Percentiles rank a stretch among this genome's conserved stretches.
phyloP scores from a whole-genome alignment of 1,140 invertebrate species.

The Lysiphlebus fabarum region DNA sequence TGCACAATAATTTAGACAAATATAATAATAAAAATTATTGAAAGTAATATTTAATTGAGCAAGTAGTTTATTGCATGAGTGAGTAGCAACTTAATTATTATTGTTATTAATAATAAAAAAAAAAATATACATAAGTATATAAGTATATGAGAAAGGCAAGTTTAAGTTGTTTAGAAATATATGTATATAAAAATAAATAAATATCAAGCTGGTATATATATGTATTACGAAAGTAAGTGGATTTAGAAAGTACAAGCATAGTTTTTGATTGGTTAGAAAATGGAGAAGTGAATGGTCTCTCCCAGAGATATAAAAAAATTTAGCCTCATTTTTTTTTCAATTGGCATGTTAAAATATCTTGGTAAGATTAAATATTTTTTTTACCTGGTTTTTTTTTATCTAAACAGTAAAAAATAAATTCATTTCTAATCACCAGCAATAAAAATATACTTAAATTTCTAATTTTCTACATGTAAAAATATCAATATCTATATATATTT shows the following conservation, averaged over 20 bases:
- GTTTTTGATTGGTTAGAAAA: background rate
- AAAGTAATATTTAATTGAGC: background rate
- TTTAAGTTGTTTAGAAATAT: constrained; percentile 23
- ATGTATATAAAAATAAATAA: background rate
- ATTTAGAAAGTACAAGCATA: constrained; percentile 54
- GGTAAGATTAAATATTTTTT: too few species aligned
- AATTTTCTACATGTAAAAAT: too few species aligned
- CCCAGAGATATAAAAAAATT: constrained; percentile 37
- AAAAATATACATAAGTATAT: constrained; percentile 7
- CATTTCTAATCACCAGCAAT: too few species aligned
- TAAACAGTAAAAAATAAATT: too few species aligned
- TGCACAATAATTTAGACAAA: too few species aligned
- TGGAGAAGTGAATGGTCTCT: background rate
- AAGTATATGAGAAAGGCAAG: constrained; percentile 16
- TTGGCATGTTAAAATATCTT: too few species aligned
- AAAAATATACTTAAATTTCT: too few species aligned
- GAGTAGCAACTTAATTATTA: too few species aligned
- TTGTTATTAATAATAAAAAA: too few species aligned
- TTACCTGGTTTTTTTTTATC: too few species aligned
- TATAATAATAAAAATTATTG: background rate
- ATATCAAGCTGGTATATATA: background rate
- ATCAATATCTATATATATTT: too few species aligned
- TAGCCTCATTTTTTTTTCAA: constrained; percentile 22
- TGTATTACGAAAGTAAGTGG: constrained; percentile 53
- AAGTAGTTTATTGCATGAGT: too few species aligned